These are phyloP conservation scores for Paramormyrops hopkinsi DNA, from an alignment of 2,797 vertebrate species.

Conservation along the genomic window DNA sequence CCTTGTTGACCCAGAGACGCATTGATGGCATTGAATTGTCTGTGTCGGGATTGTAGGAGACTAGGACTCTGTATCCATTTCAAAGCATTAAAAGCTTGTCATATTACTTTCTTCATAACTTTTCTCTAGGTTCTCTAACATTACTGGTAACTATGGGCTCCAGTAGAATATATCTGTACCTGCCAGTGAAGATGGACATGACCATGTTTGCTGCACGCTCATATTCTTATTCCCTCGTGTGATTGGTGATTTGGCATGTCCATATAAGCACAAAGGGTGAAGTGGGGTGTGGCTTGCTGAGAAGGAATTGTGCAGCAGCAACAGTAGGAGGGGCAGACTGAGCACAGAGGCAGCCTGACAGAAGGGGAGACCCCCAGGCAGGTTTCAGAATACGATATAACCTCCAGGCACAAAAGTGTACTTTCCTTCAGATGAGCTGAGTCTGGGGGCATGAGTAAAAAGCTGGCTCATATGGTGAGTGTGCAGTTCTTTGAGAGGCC, in stretches of 20 bases:
- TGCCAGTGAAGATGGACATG: not conserved
- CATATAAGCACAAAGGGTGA: constrained; percentile 13
- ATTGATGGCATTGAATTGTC: not conserved
- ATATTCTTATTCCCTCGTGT: constrained; percentile 2
- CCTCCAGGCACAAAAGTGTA: not conserved
- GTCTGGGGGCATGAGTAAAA: not conserved
- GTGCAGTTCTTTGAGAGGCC: constrained; percentile 18
- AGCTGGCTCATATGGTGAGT: constrained; percentile 9
- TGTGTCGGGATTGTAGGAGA: not conserved
- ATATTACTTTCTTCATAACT: not conserved
- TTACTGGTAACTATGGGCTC: not conserved
- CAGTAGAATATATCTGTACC: not conserved
- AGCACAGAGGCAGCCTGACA: not conserved
- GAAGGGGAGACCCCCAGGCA: not conserved
- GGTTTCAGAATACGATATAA: not conserved
- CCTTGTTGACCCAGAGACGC: not conserved
- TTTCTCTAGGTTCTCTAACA: not conserved
- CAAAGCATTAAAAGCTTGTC: not conserved
- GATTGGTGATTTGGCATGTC: not conserved
- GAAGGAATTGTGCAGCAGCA: not conserved
- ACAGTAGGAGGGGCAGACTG: not conserved
- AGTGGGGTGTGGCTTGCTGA: not conserved
- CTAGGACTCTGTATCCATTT: not conserved
- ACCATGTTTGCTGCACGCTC: not conserved
- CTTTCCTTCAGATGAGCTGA: not conserved